Conservation (phyloP, 2,797 vertebrate species). For the Bovichtus variegatus region DNA sequence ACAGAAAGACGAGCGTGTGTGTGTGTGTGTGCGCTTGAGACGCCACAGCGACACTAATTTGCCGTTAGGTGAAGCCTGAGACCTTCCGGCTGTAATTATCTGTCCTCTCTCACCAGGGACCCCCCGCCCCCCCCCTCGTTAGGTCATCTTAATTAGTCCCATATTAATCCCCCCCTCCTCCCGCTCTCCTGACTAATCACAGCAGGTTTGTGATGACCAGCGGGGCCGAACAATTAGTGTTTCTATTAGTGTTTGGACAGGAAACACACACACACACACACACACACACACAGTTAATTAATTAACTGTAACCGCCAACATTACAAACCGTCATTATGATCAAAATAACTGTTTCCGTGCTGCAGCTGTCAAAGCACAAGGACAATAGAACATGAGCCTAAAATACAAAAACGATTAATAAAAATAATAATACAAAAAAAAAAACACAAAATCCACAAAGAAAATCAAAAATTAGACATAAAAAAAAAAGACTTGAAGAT, state of each 20-base stretch:
- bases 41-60: too few relatives aligned
- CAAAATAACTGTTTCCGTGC: too few relatives aligned
- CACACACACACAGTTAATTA: conserved; percentile 27
- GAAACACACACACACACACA: conserved; percentile 25
- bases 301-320: conserved; percentile 10
- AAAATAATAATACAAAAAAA: too few relatives aligned
- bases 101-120: conserved; percentile 39
- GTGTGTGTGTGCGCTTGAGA: too few relatives aligned
- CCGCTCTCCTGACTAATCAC: conserved; percentile 12
- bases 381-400: too few relatives aligned
- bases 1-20: too few relatives aligned
- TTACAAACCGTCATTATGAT: not conserved
- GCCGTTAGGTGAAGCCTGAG: conserved; percentile 2
- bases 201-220: conserved; percentile 43
- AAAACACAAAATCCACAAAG: too few relatives aligned
- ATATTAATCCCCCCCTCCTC: conserved; percentile 25
- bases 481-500: too few relatives aligned
- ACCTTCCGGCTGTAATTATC: conserved; percentile 20
- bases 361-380: too few relatives aligned
- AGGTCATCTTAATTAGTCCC: conserved; percentile 59
- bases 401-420: too few relatives aligned
- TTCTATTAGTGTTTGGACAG: conserved; percentile 36
- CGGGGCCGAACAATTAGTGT: conserved; percentile 36
- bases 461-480: too few relatives aligned
- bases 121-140: not conserved